Evolutionary conservation across 2,888 invertebrate genomes (phyloP).

Genomic region (Lepidochitona cinerea): DNA sequence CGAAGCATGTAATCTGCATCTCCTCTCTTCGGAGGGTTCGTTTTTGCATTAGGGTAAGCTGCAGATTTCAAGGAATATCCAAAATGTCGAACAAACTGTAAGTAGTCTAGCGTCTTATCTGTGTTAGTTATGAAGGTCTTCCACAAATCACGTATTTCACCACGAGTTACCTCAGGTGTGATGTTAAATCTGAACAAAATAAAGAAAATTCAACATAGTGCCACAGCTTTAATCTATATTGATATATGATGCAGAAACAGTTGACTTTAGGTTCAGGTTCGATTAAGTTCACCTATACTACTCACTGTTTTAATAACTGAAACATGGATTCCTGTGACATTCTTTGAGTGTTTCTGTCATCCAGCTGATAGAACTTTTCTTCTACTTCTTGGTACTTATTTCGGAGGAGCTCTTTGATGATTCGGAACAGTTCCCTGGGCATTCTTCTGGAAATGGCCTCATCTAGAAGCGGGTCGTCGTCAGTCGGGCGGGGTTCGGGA

Average conservation of each 20-base stretch:
- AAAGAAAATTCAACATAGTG: too few species aligned
- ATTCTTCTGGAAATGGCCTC: slow-evolving; percentile 34
- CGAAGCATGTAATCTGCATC: slow-evolving; percentile 68
- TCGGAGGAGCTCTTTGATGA: slow-evolving; percentile 60
- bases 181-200: slow-evolving; percentile 42
- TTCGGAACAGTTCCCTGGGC: slow-evolving; percentile 49
- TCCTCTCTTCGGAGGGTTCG: slow-evolving; percentile 65
- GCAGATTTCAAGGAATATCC: slow-evolving; percentile 67
- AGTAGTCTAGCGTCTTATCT: slow-evolving; percentile 66
- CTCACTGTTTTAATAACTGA: slow-evolving; percentile 61
- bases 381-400: slow-evolving; percentile 62
- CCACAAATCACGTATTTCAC: slow-evolving; percentile 69
- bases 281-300: too few species aligned
- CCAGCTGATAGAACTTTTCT: slow-evolving; percentile 60
- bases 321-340: slow-evolving; percentile 68
- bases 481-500: not conserved
- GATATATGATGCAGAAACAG: too few species aligned
- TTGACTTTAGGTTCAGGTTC: too few species aligned
- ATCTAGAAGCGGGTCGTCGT: slow-evolving; percentile 22
- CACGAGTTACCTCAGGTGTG: slow-evolving; percentile 62
- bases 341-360: slow-evolving; percentile 64
- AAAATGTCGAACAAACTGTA: slow-evolving; percentile 69
- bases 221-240: too few species aligned
- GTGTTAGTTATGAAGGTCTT: slow-evolving; percentile 69
- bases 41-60: slow-evolving; percentile 69